Evolutionary conservation across 2,113 vertebrate species (phyloP).

Genomic region (Chauna torquata): DNA sequence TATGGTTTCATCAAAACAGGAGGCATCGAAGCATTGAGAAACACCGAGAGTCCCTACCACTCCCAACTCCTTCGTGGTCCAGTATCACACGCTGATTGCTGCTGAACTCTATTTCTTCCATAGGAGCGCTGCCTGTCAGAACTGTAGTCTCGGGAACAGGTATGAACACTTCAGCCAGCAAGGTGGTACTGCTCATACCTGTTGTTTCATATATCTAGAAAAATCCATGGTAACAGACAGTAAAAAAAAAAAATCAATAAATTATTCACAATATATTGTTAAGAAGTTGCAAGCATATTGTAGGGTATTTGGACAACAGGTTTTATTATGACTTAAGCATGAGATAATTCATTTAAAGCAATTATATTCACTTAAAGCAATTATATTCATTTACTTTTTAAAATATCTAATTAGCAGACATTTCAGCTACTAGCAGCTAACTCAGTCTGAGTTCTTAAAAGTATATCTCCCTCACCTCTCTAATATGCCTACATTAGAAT

Average conservation of each 20-base stretch:
- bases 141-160: constrained; percentile 88
- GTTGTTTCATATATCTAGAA: constrained; percentile 87
- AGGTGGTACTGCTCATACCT: constrained; percentile 74
- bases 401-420: not conserved
- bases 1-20: not conserved
- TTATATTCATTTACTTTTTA: not conserved
- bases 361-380: not conserved
- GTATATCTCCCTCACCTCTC: not conserved
- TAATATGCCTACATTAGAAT: not conserved
- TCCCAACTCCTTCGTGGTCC: constrained; percentile 95
- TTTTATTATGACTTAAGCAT: not conserved
- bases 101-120: constrained; percentile 93
- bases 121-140: constrained; percentile 80
- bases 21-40: not conserved
- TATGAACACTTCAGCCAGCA: constrained; percentile 88
- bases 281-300: not conserved
- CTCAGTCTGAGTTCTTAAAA: not conserved
- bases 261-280: not conserved
- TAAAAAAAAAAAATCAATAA: not conserved
- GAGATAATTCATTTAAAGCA: not conserved
- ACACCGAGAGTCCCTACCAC: constrained; percentile 76
- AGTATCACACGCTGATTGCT: constrained; percentile 87
- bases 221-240: not conserved
- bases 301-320: not conserved
- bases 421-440: not conserved